Percentiles rank a stretch among this genome's conserved stretches.
Conservation (phyloP, 2,888 invertebrate genomes). For the Plagodis pulveraria region DNA sequence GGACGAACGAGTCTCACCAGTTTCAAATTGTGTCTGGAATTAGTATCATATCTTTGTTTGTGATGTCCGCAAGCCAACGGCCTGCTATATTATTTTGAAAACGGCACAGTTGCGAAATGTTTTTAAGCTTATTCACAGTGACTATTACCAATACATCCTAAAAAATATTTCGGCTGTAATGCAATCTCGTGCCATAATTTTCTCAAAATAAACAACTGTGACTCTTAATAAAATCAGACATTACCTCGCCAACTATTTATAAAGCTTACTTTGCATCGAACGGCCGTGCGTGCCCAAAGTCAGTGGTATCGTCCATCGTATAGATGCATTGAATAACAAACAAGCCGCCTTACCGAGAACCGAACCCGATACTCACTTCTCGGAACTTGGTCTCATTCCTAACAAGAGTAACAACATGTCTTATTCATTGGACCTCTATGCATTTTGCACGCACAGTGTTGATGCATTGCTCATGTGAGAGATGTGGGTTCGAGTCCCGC, state of each 20-base stretch:
- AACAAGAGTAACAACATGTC: conserved; percentile 71
- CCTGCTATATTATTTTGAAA: no score
- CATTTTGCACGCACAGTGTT: background rate
- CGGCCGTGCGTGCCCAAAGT: conserved; percentile 49
- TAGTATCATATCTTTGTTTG: no score
- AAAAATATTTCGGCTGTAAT: no score
- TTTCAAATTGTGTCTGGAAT: no score
- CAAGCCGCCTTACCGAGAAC: conserved; percentile 55
- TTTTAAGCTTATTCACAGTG: no score
- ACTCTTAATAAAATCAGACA: conserved; percentile 24
- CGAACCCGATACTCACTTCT: conserved; percentile 56
- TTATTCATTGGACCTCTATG: conserved; percentile 21
- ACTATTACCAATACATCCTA: no score
- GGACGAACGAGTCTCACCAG: no score
- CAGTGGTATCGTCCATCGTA: conserved; percentile 56
- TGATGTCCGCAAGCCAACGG: no score
- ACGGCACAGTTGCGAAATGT: no score
- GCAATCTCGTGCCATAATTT: no score
- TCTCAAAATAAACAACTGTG: background rate
- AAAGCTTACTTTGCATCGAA: conserved; percentile 48
- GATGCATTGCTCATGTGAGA: background rate
- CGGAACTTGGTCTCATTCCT: conserved; percentile 71
- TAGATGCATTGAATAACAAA: conserved; percentile 70
- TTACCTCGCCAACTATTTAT: conserved; percentile 31
- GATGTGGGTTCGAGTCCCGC: conserved; percentile 18